Evolutionary conservation across 2,797 vertebrate species (phyloP).

Genomic region (Bovichtus variegatus): DNA sequence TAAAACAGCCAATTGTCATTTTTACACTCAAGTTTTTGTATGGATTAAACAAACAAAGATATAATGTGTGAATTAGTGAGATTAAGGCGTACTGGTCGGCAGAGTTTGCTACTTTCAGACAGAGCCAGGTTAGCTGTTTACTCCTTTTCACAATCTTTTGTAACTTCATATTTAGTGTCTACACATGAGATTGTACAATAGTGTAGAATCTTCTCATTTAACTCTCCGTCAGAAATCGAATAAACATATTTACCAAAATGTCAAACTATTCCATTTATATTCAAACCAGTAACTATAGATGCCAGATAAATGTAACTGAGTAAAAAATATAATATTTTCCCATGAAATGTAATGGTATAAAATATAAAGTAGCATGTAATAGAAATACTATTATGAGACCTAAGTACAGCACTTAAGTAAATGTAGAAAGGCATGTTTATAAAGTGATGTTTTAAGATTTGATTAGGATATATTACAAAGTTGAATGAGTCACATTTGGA

Average conservation of each 20-base stretch:
- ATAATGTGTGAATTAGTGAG: background rate
- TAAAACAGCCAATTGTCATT: conserved; percentile 7
- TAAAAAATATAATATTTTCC: background rate
- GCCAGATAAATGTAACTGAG: background rate
- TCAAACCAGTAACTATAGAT: background rate
- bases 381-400: background rate
- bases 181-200: too few relatives aligned
- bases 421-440: background rate
- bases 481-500: background rate
- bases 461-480: background rate
- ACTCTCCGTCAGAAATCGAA: background rate
- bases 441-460: background rate
- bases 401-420: background rate
- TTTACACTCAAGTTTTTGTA: background rate
- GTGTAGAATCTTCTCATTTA: too few relatives aligned
- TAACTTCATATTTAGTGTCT: conserved; percentile 6
- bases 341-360: background rate
- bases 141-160: background rate
- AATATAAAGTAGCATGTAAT: background rate
- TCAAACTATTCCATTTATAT: background rate
- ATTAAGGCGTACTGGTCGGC: background rate
- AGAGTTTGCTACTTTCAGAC: background rate
- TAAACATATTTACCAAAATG: background rate
- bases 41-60: background rate
- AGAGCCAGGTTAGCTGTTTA: background rate